These are phyloP conservation scores for Microcebus tavaratra DNA, from an alignment of 2,113 vertebrate species.

Conservation along the genomic window DNA sequence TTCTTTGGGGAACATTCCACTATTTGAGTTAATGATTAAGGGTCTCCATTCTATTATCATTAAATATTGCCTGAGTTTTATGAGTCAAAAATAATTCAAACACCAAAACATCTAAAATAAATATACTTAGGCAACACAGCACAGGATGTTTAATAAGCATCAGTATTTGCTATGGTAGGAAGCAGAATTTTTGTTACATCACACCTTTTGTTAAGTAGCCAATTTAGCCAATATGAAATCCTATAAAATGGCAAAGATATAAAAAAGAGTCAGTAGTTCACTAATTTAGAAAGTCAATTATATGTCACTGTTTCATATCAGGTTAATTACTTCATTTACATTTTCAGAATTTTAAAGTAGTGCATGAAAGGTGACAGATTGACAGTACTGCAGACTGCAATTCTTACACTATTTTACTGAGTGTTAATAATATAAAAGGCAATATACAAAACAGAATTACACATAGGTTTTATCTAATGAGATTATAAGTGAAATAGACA, in stretches of 20 bases:
- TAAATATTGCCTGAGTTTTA: slow-evolving; percentile 42
- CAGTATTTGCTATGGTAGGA: slow-evolving; percentile 57
- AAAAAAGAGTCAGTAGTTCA: slow-evolving; percentile 70
- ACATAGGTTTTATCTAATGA: slow-evolving; percentile 16
- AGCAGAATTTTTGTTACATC: slow-evolving; percentile 68
- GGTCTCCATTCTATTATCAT: not conserved
- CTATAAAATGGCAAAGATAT: slow-evolving; percentile 67
- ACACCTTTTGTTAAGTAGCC: slow-evolving; percentile 75
- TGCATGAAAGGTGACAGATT: slow-evolving; percentile 46
- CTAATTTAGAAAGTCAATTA: slow-evolving; percentile 73
- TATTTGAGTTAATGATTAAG: not conserved
- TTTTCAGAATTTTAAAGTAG: slow-evolving; percentile 68
- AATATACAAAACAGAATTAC: slow-evolving; percentile 61
- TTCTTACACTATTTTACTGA: slow-evolving; percentile 56
- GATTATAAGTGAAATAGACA: slow-evolving; percentile 1
- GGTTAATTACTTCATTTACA: slow-evolving; percentile 78
- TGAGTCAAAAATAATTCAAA: slow-evolving; percentile 61
- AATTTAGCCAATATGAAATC: slow-evolving; percentile 71
- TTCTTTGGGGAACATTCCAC: not conserved
- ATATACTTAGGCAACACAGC: slow-evolving; percentile 27
- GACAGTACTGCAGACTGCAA: slow-evolving; percentile 41
- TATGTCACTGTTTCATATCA: slow-evolving; percentile 67
- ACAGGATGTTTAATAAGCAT: slow-evolving; percentile 51
- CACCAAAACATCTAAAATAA: slow-evolving; percentile 19
- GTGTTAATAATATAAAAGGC: slow-evolving; percentile 71